Conservation (phyloP, 2,888 invertebrate genomes). For the Tachina grossa region DNA sequence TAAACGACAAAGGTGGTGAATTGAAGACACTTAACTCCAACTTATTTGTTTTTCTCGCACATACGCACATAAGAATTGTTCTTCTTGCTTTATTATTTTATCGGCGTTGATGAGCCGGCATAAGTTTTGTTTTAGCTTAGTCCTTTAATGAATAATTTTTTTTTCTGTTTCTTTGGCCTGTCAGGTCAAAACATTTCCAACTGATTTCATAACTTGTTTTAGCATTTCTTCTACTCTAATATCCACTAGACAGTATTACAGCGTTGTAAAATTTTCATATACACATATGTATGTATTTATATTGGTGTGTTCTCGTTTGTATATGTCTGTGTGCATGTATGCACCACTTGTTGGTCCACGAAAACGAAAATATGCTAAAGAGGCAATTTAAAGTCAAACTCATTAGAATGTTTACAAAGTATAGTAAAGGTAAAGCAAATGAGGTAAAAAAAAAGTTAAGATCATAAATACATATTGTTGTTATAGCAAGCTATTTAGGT, state of each 20-base stretch:
- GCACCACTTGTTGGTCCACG: background rate
- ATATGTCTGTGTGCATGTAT: background rate
- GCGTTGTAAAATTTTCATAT: background rate
- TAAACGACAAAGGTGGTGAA: no score
- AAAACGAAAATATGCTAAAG: conserved; percentile 24
- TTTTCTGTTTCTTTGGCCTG: background rate
- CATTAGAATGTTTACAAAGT: conserved; percentile 61
- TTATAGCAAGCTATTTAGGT: conserved; percentile 56
- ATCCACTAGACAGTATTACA: no score
- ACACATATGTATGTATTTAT: background rate
- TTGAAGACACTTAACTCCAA: no score
- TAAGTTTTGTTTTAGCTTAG: conserved; percentile 21
- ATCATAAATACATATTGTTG: conserved; percentile 68
- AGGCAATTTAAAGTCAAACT: conserved; percentile 60
- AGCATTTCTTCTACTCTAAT: background rate
- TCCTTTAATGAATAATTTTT: conserved; percentile 42
- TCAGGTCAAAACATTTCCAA: conserved; percentile 35
- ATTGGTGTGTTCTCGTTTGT: background rate
- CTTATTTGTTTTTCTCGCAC: background rate
- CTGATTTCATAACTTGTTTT: conserved; percentile 31
- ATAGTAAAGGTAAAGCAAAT: conserved; percentile 60
- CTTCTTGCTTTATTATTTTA: background rate
- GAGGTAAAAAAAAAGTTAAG: conserved; percentile 67
- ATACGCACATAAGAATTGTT: background rate
- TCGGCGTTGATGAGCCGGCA: background rate